These are phyloP conservation scores for Turritopsis rubra DNA, from an alignment of 30 jellyfish, hydroid and myxozoan species.

Conservation along the genomic window DNA sequence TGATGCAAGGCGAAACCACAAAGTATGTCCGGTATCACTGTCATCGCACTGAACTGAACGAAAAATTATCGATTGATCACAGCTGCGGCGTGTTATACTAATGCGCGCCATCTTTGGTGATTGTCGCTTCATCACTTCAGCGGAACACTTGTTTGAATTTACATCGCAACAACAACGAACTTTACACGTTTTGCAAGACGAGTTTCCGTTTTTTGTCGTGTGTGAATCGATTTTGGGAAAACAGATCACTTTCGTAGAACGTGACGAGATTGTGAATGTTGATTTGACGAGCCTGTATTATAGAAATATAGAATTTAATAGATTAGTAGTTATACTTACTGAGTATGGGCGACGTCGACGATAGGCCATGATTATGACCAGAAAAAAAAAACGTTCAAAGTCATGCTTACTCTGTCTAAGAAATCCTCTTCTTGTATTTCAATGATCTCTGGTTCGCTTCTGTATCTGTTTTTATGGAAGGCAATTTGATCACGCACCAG, in stretches of 20 bases:
- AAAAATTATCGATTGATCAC: too few species aligned
- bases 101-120: too few species aligned
- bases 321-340: too few species aligned
- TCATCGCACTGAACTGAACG: too few species aligned
- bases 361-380: too few species aligned
- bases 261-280: conserved; percentile 68
- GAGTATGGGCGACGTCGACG: too few species aligned
- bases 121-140: too few species aligned
- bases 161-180: background rate
- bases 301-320: background rate
- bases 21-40: background rate
- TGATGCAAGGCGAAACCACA: too few species aligned
- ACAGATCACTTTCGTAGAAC: conserved; percentile 76
- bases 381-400: background rate
- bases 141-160: background rate
- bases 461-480: conserved; percentile 67
- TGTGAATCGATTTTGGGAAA: conserved; percentile 54
- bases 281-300: conserved; percentile 88
- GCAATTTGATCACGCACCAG: conserved; percentile 81
- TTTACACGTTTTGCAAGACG: conserved; percentile 58
- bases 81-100: too few species aligned
- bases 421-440: conserved; percentile 88
- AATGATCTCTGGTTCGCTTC: conserved; percentile 77
- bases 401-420: conserved; percentile 62
- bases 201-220: conserved; percentile 72